Conservation (phyloP, 2,797 vertebrate species). For the Sebastes flavidus region DNA sequence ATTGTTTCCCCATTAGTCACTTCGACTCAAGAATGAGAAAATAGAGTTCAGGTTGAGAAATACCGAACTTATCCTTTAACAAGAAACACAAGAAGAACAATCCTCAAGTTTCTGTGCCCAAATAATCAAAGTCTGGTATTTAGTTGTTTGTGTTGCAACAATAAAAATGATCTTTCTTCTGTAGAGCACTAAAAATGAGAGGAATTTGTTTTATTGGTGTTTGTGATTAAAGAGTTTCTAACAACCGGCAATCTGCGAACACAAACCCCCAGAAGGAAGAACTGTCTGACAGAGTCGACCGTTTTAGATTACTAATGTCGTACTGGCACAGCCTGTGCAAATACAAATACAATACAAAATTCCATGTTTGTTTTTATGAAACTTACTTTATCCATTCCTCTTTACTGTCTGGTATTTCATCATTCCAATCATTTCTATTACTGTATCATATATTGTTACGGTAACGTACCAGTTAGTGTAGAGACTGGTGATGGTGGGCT, state of each 20-base stretch:
- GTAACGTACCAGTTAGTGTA: slow-evolving; percentile 94
- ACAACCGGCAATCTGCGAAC: neutral
- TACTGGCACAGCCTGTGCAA: neutral
- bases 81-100: neutral
- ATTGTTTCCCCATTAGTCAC: too few species aligned
- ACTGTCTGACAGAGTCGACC: neutral
- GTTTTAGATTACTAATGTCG: neutral
- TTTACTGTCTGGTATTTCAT: too few species aligned
- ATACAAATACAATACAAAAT: neutral
- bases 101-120: neutral
- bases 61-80: neutral
- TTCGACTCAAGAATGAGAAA: too few species aligned
- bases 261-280: neutral
- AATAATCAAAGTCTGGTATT: neutral
- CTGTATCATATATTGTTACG: too few species aligned
- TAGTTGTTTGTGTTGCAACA: neutral
- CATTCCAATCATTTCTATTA: too few species aligned
- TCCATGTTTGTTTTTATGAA: neutral
- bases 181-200: neutral
- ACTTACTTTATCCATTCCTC: too few species aligned
- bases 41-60: too few species aligned
- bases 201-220: neutral
- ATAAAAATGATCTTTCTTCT: neutral
- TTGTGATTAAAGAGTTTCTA: neutral
- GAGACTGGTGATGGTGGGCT: slow-evolving; percentile 98